Conservation (phyloP, 1,140 invertebrate genomes). For the Hesperophylax magnus region DNA sequence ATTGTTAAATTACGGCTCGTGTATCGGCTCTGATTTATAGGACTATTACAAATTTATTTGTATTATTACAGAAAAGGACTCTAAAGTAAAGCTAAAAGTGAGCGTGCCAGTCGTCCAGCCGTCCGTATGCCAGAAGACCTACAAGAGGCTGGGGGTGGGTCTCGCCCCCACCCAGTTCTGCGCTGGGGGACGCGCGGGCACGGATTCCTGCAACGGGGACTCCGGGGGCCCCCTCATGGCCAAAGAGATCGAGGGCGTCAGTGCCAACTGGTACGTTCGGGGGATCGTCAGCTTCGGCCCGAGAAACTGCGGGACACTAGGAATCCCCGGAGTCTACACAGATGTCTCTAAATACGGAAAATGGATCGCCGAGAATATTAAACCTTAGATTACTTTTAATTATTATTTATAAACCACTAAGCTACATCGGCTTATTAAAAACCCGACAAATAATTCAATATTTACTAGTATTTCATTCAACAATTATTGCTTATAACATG, state of each 20-base stretch:
- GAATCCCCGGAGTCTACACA: conserved; percentile 81
- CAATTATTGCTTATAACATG: too few species aligned
- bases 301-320: conserved; percentile 75
- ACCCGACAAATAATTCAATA: too few species aligned
- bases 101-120: neutral
- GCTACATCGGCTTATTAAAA: too few species aligned
- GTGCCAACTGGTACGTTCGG: conserved; percentile 66
- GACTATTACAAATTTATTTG: too few species aligned
- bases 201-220: conserved; percentile 81
- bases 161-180: conserved; percentile 69
- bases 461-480: too few species aligned
- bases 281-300: conserved; percentile 80
- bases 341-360: conserved; percentile 73
- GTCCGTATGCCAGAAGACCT: conserved; percentile 18
- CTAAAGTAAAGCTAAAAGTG: neutral
- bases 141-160: conserved; percentile 43
- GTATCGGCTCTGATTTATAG: too few species aligned
- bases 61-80: conserved; percentile 53
- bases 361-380: conserved; percentile 66
- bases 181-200: conserved; percentile 75
- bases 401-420: too few species aligned
- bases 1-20: too few species aligned
- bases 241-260: conserved; percentile 28
- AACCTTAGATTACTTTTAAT: neutral
- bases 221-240: conserved; percentile 84